A percentile compares a stretch with the other conserved stretches of the same genome.
phyloP scores from a whole-genome alignment of 1,140 invertebrate species.

The Drosophila bocqueti region DNA sequence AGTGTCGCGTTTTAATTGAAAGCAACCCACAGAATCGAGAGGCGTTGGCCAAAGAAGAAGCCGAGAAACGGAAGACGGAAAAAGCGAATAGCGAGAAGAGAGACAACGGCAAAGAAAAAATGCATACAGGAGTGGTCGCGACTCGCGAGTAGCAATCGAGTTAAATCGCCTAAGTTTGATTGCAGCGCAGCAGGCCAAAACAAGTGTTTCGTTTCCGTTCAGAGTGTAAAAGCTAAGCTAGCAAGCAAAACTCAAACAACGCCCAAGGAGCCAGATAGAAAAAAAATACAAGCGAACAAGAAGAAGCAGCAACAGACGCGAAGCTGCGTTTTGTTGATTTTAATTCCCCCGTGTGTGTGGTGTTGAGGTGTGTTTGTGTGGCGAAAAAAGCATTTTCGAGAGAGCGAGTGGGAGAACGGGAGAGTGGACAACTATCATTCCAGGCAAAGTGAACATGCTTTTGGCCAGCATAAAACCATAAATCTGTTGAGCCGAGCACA shows the following conservation, averaged over 20 bases:
- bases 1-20: slow-evolving; percentile 31
- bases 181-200: slow-evolving; percentile 38
- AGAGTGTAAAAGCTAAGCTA: slow-evolving; percentile 9
- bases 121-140: slow-evolving; percentile 75
- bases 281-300: slow-evolving; percentile 22
- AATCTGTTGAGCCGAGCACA: slow-evolving; percentile 69
- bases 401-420: slow-evolving; percentile 25
- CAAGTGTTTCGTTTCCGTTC: slow-evolving; percentile 18
- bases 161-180: slow-evolving; percentile 15
- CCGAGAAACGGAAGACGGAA: slow-evolving; percentile 35
- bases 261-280: slow-evolving; percentile 52
- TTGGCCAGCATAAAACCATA: slow-evolving; percentile 76
- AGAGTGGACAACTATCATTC: slow-evolving; percentile 55
- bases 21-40: slow-evolving; percentile 15
- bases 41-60: slow-evolving; percentile 48
- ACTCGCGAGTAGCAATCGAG: slow-evolving; percentile 61
- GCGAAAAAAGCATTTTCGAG: slow-evolving; percentile 12
- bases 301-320: slow-evolving; percentile 33
- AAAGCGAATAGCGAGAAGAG: slow-evolving; percentile 35
- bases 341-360: slow-evolving; percentile 31
- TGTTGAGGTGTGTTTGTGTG: slow-evolving; percentile 1
- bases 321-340: slow-evolving; percentile 53
- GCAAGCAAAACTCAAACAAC: slow-evolving; percentile 67
- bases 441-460: slow-evolving; percentile 69
- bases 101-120: slow-evolving; percentile 67